Percentiles rank a stretch among this genome's conserved stretches.
Conservation (phyloP, 1,140 invertebrate species). For the Trichonephila clavata region DNA sequence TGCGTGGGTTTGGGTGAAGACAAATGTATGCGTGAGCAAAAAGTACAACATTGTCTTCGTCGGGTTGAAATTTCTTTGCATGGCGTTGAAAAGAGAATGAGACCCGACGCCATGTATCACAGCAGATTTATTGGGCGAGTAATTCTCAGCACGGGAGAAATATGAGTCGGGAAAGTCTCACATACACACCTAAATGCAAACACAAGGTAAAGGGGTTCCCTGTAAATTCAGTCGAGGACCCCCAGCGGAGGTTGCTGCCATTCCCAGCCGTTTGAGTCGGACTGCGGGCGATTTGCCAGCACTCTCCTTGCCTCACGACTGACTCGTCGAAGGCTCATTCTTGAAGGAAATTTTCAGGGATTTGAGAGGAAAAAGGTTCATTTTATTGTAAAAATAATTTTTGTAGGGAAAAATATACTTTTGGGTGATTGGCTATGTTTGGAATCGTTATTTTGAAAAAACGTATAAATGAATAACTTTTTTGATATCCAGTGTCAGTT, state of each 20-base stretch:
- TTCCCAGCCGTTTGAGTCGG: conserved; percentile 6
- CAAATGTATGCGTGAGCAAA: not conserved
- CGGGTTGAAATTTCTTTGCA: not conserved
- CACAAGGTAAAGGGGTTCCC: conserved; percentile 9
- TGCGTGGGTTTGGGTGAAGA: conserved; percentile 20
- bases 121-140: conserved; percentile 30
- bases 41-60: not conserved
- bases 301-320: not conserved
- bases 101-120: conserved; percentile 8
- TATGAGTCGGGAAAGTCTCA: not conserved
- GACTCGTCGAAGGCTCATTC: not conserved
- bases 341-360: not conserved
- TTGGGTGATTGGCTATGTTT: no score
- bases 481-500: no score
- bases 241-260: conserved; percentile 28
- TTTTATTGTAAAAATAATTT: no score
- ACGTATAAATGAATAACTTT: no score
- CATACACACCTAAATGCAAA: not conserved
- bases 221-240: not conserved
- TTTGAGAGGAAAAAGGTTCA: not conserved
- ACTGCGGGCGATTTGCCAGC: conserved; percentile 27
- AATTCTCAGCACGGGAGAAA: conserved; percentile 9
- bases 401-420: no score
- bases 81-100: not conserved
- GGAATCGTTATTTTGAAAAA: no score